Conservation (phyloP, 2,888 invertebrate species). For the Synanthedon vespiformis region DNA sequence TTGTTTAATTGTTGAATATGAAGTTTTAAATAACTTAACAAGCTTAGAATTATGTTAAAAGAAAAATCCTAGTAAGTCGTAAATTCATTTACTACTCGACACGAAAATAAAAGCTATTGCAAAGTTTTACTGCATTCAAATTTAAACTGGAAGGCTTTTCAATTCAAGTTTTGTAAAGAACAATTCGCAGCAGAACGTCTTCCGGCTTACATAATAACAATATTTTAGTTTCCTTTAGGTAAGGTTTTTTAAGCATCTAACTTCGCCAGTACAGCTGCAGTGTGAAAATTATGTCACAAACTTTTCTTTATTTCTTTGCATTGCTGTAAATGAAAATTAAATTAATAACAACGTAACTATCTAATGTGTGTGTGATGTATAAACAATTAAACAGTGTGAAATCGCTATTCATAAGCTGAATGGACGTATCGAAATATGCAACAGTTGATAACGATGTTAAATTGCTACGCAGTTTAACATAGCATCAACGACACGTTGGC, state of each 20-base stretch:
- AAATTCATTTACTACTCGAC: constrained; percentile 54
- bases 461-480: too few species aligned
- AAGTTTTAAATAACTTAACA: too few species aligned
- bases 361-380: too few species aligned
- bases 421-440: too few species aligned
- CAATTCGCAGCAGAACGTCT: constrained; percentile 34
- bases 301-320: neutral
- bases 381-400: too few species aligned
- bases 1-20: too few species aligned
- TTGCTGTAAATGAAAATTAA: too few species aligned
- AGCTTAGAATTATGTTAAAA: too few species aligned
- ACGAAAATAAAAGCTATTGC: constrained; percentile 41
- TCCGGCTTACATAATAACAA: constrained; percentile 23
- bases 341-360: too few species aligned
- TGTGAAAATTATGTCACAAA: neutral
- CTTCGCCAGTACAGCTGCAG: neutral
- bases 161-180: constrained; percentile 55
- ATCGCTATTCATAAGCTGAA: too few species aligned
- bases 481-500: too few species aligned
- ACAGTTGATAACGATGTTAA: too few species aligned
- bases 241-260: neutral
- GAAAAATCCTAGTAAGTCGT: constrained; percentile 32
- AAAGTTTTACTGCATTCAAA: constrained; percentile 60
- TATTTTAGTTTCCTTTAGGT: constrained; percentile 11
- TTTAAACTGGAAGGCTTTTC: constrained; percentile 53